phyloP scores from a whole-genome alignment of 1,140 invertebrate genomes.

The Brachionus asplanchnoidis region DNA sequence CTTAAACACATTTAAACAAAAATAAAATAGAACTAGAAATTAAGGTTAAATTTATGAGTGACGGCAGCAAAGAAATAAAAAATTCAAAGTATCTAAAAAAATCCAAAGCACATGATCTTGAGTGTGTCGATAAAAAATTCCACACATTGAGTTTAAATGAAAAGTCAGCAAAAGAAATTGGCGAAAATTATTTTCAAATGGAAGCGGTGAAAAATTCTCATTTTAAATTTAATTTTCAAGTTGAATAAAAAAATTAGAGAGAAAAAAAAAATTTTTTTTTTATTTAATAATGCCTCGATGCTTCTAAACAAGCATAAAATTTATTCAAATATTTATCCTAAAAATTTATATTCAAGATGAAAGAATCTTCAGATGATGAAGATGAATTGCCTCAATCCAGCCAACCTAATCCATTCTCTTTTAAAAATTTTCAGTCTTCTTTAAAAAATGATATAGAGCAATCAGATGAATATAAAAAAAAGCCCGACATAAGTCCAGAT shows the following conservation, averaged over 20 bases:
- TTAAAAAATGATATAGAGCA: background rate
- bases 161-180: background rate
- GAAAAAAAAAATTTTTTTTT: background rate
- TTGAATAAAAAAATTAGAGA: slow-evolving; percentile 19
- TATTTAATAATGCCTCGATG: background rate
- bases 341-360: background rate
- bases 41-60: background rate
- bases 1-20: background rate
- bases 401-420: slow-evolving; percentile 2
- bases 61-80: background rate
- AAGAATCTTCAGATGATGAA: slow-evolving; percentile 1
- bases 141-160: slow-evolving; percentile 14
- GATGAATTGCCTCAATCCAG: background rate
- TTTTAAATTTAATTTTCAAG: slow-evolving; percentile 29
- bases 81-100: background rate
- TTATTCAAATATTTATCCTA: background rate
- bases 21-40: background rate
- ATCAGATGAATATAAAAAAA: background rate
- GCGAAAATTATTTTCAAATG: slow-evolving; percentile 4
- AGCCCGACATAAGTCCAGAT: background rate
- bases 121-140: background rate
- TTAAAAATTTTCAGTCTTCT: slow-evolving; percentile 23
- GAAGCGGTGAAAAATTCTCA: background rate
- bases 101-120: background rate
- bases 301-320: slow-evolving; percentile 10